Base-by-base conservation (phyloP, 2,888 invertebrate species). In the Nemotelus nigrinus region DNA sequence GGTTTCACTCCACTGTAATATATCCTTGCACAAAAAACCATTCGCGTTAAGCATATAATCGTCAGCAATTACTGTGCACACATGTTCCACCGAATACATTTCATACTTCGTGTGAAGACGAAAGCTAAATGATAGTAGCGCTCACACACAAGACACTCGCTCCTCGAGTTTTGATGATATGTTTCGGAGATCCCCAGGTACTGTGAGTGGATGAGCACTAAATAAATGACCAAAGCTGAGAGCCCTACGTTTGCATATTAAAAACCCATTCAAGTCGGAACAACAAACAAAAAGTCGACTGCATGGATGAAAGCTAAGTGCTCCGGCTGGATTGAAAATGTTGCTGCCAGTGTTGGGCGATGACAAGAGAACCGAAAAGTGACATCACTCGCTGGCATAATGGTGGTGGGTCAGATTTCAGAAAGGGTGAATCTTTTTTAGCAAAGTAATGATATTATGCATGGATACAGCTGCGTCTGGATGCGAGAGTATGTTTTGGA, bases 61-160 rank as follows among this genome's bases (percentile, higher is more conserved):
- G 57, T 71, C 55, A n/a, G 44, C 70, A 45, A 71, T 71, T 71
- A 71, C 70, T 55, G 57, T 55, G 70, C 70, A 71, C 70, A 71
- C 70, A 71, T 43, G 70, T 71, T 55, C 25, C 44, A 43, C 55
- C 8, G 55, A 53, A 71, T 55, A 25, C 44, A 67, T 39, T 68
- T 41, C 50, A 48, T 50, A 8, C 45, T 39, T 25, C 7, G 7
- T 39, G 25, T 25, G 39, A 41, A 60, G 60, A 41, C 60, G 41
- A 41, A 25, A 25, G 25, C 25, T 25, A 25, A 25, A 25, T 0
- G 25, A 25, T 25, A 25, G 25, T 25, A 25, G 25, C 25, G 25
- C 25, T 25, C 25, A 25, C 25, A 25, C 25, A 25, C 25, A 25
- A 25, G 25, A 25, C 25, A 25, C 25, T 25, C 25, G 25, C 25